phyloP scores from a whole-genome alignment of 2,888 invertebrate genomes.

The Drosophila mimetica region DNA sequence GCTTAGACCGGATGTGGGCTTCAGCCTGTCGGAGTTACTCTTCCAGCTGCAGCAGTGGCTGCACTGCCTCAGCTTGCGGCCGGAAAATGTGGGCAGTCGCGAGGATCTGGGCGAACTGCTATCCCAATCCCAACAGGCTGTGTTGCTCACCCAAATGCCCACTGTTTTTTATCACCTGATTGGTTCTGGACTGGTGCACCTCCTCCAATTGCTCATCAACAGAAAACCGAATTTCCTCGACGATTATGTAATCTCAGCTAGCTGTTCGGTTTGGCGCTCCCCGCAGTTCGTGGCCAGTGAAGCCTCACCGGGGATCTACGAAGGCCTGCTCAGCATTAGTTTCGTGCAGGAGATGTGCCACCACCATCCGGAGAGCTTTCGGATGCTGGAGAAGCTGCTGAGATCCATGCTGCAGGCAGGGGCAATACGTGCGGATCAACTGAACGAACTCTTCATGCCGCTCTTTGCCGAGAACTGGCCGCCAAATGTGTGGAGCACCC shows the following conservation, averaged over 20 bases:
- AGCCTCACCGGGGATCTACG: conserved; percentile 55
- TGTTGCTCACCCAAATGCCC: conserved; percentile 72
- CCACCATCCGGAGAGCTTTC: conserved; percentile 81
- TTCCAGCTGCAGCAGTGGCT: conserved; percentile 80
- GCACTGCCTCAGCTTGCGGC: conserved; percentile 73
- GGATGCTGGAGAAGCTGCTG: conserved; percentile 84
- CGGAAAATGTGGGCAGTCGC: conserved; percentile 62
- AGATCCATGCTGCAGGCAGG: conserved; percentile 86
- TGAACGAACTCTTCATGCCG: conserved; percentile 88
- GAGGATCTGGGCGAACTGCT: conserved; percentile 58
- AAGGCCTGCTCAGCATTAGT: conserved; percentile 65
- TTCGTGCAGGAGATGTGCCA: conserved; percentile 71
- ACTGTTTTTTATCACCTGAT: conserved; percentile 76
- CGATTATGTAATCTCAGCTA: conserved; percentile 52
- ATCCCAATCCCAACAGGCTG: conserved; percentile 53
- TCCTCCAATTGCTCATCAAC: conserved; percentile 80
- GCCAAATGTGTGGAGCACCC: conserved; percentile 77
- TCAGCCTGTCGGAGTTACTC: conserved; percentile 74
- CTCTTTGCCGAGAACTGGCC: conserved; percentile 89
- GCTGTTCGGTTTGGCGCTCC: conserved; percentile 61
- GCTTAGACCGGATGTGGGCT: conserved; percentile 15
- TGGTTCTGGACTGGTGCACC: conserved; percentile 69
- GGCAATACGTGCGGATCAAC: conserved; percentile 86
- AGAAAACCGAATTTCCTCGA: conserved; percentile 66
- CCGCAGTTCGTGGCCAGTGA: conserved; percentile 29